Percentiles rank a stretch among this genome's conserved stretches.
These are phyloP conservation scores for Drosophila mojavensis DNA, from an alignment of 1,140 invertebrate genomes.

Conservation along the genomic window DNA sequence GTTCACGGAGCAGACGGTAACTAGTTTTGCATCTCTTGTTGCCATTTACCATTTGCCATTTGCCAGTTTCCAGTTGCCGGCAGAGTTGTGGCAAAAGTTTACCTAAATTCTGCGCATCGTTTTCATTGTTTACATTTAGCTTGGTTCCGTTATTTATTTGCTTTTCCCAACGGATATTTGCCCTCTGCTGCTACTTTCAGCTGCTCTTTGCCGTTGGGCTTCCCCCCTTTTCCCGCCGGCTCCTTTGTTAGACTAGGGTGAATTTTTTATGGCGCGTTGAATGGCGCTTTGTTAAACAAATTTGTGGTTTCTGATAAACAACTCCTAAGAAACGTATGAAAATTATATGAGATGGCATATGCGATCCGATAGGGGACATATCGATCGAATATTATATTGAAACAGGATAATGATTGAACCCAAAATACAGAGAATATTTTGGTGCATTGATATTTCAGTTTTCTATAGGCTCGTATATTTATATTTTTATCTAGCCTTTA, in stretches of 20 bases:
- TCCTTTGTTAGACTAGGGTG: slow-evolving; percentile 36
- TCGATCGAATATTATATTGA: not conserved
- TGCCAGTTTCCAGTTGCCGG: slow-evolving; percentile 13
- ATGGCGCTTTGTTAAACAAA: slow-evolving; percentile 78
- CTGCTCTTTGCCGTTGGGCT: not conserved
- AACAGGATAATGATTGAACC: not conserved
- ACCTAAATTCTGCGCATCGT: slow-evolving; percentile 57
- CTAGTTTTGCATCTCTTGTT: slow-evolving; percentile 51
- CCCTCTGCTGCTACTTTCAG: slow-evolving; percentile 39
- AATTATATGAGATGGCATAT: not conserved
- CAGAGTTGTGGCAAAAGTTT: slow-evolving; percentile 29
- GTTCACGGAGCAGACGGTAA: slow-evolving; percentile 3
- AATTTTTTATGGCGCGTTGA: slow-evolving; percentile 71
- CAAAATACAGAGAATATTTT: not conserved
- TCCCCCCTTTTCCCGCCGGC: slow-evolving; percentile 8
- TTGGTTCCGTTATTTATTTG: slow-evolving; percentile 72
- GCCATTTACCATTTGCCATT: slow-evolving; percentile 18
- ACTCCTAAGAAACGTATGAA: not conserved
- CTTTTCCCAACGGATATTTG: slow-evolving; percentile 71
- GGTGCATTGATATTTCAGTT: too few species aligned
- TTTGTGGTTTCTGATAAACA: slow-evolving; percentile 36
- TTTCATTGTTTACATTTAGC: slow-evolving; percentile 74
- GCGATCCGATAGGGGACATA: not conserved
- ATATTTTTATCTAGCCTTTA: slow-evolving; percentile 12
- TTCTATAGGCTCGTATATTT: too few species aligned